Percentiles rank a stretch among this genome's conserved stretches.
Evolutionary conservation across 2,113 vertebrate genomes (phyloP).

Genomic region (Nettapus auritus): DNA sequence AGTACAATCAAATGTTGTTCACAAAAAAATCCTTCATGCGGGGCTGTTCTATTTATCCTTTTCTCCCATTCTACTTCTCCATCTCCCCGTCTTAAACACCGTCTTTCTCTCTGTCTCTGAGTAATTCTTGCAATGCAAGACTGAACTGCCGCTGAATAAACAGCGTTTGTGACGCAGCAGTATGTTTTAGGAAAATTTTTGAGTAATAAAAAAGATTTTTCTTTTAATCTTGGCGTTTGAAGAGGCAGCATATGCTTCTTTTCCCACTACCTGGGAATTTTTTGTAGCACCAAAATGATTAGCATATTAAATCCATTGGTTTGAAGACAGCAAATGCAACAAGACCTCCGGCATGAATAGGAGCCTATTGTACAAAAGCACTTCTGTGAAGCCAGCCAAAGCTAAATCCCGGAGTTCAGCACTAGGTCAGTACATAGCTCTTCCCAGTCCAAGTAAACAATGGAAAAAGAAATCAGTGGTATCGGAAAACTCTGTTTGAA

Average conservation of each 20-base stretch:
- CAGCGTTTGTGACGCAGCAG: not conserved
- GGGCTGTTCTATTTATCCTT: not conserved
- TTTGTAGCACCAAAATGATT: not conserved
- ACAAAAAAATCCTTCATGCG: not conserved
- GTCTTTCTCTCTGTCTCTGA: not conserved
- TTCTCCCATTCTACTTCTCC: not conserved
- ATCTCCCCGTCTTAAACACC: not conserved
- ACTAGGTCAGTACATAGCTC: not conserved
- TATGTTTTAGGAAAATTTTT: not conserved
- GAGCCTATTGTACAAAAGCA: not conserved
- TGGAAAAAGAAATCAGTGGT: not conserved
- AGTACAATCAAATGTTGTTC: not conserved
- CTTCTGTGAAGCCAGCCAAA: conserved; percentile 7
- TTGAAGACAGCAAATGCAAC: not conserved
- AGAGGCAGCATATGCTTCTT: not conserved
- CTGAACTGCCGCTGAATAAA: not conserved
- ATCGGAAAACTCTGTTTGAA: not conserved
- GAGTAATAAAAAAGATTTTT: not conserved
- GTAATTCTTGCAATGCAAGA: not conserved
- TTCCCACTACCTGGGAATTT: not conserved
- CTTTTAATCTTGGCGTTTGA: not conserved
- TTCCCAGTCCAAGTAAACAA: not conserved
- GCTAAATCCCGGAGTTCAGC: conserved; percentile 2
- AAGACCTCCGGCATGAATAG: conserved; percentile 16
- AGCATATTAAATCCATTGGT: not conserved